Percentiles rank a stretch among this genome's conserved stretches.
Conservation (phyloP, 2,888 invertebrate species). For the Gastracanthus pulcherrimus region DNA sequence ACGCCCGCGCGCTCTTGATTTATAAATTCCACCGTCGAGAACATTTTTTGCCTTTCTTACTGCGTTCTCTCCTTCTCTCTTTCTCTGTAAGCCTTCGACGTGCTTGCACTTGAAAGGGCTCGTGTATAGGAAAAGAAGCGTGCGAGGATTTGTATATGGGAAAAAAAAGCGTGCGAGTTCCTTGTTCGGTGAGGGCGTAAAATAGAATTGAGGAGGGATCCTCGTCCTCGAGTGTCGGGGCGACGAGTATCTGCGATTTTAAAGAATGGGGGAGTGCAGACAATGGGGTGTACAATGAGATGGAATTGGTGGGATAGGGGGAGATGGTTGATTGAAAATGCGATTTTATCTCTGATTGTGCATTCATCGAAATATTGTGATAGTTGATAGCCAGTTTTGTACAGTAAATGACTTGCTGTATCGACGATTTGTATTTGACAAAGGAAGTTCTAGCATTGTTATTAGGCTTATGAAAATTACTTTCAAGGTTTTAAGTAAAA, state of each 20-base stretch:
- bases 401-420: too few relatives aligned
- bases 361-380: not conserved
- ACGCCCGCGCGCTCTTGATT: constrained; percentile 32
- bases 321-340: not conserved
- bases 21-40: constrained; percentile 51
- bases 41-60: constrained; percentile 16
- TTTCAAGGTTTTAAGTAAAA: too few relatives aligned
- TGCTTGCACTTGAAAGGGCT: not conserved
- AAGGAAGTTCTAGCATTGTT: too few relatives aligned
- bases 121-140: not conserved
- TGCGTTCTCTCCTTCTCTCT: too few relatives aligned
- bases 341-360: not conserved
- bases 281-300: not conserved
- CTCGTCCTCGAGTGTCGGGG: not conserved
- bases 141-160: not conserved
- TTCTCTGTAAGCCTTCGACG: too few relatives aligned
- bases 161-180: not conserved
- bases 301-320: not conserved
- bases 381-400: not conserved
- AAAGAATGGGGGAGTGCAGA: not conserved
- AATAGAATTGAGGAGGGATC: not conserved
- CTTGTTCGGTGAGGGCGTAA: too few relatives aligned
- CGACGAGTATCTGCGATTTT: constrained; percentile 2
- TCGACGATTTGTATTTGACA: too few relatives aligned
- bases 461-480: too few relatives aligned